These are phyloP conservation scores for Drosophila phalerata DNA, from an alignment of 2,888 invertebrate genomes.

Conservation along the genomic window DNA sequence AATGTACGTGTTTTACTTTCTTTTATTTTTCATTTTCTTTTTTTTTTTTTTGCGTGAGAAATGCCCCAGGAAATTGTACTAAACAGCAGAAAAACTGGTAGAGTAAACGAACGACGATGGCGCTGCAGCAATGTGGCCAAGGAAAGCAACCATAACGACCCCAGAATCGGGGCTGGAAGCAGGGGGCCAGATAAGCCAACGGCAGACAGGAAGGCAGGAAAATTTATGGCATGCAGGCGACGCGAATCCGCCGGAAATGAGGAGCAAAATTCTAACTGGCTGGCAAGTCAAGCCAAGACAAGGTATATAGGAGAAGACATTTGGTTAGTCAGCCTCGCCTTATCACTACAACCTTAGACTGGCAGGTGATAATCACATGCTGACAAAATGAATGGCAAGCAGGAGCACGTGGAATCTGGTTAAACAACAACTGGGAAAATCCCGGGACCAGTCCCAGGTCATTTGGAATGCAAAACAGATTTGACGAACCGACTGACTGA, in stretches of 20 bases:
- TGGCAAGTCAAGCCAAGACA: slow-evolving; percentile 8
- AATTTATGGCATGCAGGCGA: slow-evolving; percentile 74
- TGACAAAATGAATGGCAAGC: slow-evolving; percentile 26
- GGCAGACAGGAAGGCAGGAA: slow-evolving; percentile 54
- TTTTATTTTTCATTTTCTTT: slow-evolving; percentile 15
- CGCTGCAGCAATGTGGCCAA: slow-evolving; percentile 36
- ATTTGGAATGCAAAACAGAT: slow-evolving; percentile 46
- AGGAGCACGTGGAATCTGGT: slow-evolving; percentile 15
- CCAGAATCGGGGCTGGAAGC: slow-evolving; percentile 11
- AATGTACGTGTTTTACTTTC: slow-evolving; percentile 43
- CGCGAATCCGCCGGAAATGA: slow-evolving; percentile 72
- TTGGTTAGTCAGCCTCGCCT: slow-evolving; percentile 26
- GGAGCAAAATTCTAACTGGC: slow-evolving; percentile 52
- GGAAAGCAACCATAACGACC: slow-evolving; percentile 62
- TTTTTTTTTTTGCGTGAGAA: slow-evolving; percentile 57
- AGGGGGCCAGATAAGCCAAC: slow-evolving; percentile 62
- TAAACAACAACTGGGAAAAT: slow-evolving; percentile 25
- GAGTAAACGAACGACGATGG: slow-evolving; percentile 42
- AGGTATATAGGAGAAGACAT: slow-evolving; percentile 17
- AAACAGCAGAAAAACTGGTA: slow-evolving; percentile 58
- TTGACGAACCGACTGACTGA: slow-evolving; percentile 13
- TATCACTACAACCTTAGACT: slow-evolving; percentile 42
- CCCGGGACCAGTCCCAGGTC: slow-evolving; percentile 34
- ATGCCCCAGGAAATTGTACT: slow-evolving; percentile 75
- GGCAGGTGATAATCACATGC: slow-evolving; percentile 75